A percentile compares a stretch with the other conserved stretches of the same genome.
Conservation (phyloP, 2,888 invertebrate genomes). For the Escarpia spicata region DNA sequence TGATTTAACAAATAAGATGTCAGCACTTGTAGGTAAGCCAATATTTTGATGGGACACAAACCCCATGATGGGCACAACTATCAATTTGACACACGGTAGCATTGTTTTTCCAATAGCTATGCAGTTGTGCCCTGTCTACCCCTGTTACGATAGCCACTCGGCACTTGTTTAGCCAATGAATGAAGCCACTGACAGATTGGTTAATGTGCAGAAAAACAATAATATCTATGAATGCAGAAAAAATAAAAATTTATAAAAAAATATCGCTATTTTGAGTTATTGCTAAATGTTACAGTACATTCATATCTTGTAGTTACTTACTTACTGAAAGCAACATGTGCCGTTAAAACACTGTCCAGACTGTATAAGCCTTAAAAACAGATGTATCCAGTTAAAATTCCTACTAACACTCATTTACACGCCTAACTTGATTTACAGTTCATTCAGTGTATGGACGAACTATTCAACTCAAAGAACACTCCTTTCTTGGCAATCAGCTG, state of each 20-base stretch:
- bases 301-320: neutral
- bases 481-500: slow-evolving; percentile 52
- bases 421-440: neutral
- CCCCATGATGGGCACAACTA: no score
- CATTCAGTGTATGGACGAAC: slow-evolving; percentile 42
- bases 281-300: neutral
- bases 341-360: neutral
- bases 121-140: no score
- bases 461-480: slow-evolving; percentile 56
- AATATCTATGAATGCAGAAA: neutral
- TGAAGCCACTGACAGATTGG: neutral
- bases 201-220: neutral
- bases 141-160: no score
- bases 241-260: neutral
- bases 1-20: no score
- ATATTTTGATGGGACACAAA: no score
- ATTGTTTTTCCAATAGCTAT: no score
- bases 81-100: no score
- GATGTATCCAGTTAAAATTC: neutral
- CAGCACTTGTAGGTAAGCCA: no score
- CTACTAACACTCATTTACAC: neutral
- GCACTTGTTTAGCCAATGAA: no score
- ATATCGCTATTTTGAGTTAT: neutral
- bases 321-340: neutral
- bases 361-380: neutral